Evolutionary conservation across 2,113 vertebrate species (phyloP).

Genomic region (Zingel zingel): DNA sequence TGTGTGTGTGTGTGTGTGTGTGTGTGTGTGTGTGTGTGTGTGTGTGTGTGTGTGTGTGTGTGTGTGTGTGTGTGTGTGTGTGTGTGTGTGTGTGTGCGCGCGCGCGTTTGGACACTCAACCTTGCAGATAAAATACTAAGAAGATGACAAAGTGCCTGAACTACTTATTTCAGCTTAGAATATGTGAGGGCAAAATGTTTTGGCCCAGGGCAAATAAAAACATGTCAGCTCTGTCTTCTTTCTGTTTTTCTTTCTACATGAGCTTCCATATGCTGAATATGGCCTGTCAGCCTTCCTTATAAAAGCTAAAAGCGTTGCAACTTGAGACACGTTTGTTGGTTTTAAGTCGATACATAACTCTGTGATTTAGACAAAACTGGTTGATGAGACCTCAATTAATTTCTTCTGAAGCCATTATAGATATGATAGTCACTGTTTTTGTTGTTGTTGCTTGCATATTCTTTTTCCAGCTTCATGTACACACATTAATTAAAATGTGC

Average conservation of each 20-base stretch:
- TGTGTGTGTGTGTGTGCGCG: constrained; percentile 2
- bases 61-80: neutral
- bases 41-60: no score
- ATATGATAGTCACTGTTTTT: neutral
- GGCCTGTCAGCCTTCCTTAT: neutral
- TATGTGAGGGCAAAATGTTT: constrained; percentile 8
- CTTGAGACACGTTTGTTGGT: neutral
- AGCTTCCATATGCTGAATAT: neutral
- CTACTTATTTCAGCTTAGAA: constrained; percentile 21
- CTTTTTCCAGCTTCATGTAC: neutral
- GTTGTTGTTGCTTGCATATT: neutral
- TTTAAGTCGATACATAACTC: neutral
- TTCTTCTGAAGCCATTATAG: neutral
- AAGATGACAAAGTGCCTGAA: constrained; percentile 33
- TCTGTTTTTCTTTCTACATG: neutral
- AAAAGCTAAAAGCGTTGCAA: neutral
- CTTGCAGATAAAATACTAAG: constrained; percentile 28
- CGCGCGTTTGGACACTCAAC: neutral
- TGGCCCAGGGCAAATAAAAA: constrained; percentile 13
- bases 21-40: no score
- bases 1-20: no score
- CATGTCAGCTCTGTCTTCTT: constrained; percentile 7
- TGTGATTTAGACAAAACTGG: neutral
- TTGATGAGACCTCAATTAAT: neutral
- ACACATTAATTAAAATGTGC: neutral